Base-by-base conservation (phyloP, 1,140 invertebrate species). In the Homalodisca vitripennis region DNA sequence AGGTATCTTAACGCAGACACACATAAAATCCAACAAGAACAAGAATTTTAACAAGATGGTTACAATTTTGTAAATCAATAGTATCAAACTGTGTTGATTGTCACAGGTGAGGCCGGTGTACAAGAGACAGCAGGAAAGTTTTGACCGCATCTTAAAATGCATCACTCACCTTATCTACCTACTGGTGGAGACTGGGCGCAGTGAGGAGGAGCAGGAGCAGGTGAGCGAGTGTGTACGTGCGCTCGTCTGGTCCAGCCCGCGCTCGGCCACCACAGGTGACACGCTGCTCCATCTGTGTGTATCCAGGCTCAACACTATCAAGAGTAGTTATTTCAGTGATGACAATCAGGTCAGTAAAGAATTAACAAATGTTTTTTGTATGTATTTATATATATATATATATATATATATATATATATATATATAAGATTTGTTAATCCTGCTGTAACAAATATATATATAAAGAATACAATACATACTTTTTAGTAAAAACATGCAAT, bases 91-190 rank as follows among this genome's bases (percentile, higher is more conserved):
- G 47, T 69, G 66, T 71, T 22, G 32, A 34, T 66, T 70, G n/a
- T 55, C 69, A 27, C 30, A 83, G 81, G 82, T 89, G 65, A 83
- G 85, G 70, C 92, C 92, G 3, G 84, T 90, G 22, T 88, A 88
- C 76, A 89, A 89, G 74, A 82, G 87, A 70, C 93, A 95, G 76
- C 86, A 89, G 72, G 92, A 94, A 69, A 90, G 87, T 80, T 94
- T 91, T 76, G 92, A 95, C 77, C 86, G 88, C 67, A 89, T 90
- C 24, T 79, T 94, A 69, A 90, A 89, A 74, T 92, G 90, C 74
- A 83, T 92, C 2, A 90, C 91, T 0, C 92, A 94, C 80, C 81
- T 94, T 41, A 87, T 95, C 68, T 91, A 92, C 78, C 80, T 95
- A 65, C 80, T 93, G 60, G 79, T 88, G 63, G 82, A 86, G 78